Evolutionary conservation across 2,888 invertebrate genomes (phyloP).

Genomic region (Polyommatus icarus): DNA sequence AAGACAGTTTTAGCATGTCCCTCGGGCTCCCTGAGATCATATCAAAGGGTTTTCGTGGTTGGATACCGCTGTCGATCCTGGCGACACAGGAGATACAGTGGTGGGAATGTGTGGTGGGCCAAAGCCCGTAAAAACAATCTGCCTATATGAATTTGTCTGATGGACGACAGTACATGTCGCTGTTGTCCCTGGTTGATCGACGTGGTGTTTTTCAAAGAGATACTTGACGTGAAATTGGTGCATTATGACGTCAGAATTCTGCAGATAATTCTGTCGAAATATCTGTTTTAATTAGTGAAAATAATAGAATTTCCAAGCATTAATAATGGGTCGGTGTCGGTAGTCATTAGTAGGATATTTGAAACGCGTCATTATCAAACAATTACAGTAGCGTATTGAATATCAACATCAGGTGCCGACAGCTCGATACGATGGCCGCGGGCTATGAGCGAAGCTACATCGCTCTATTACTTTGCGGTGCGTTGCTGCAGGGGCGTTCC

Average conservation of each 20-base stretch:
- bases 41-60: too few relatives aligned
- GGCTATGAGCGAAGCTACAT: constrained; percentile 10
- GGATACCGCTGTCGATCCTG: too few relatives aligned
- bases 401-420: constrained; percentile 17
- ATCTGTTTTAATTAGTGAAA: background rate
- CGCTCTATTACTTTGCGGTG: background rate
- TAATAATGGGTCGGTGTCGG: background rate
- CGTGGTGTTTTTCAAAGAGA: background rate
- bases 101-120: too few relatives aligned
- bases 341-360: background rate
- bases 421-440: constrained; percentile 31
- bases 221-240: too few relatives aligned
- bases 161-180: too few relatives aligned
- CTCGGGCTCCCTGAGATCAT: too few relatives aligned
- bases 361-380: background rate
- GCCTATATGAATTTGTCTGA: too few relatives aligned
- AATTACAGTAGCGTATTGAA: background rate
- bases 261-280: background rate
- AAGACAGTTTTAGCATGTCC: too few relatives aligned
- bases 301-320: background rate
- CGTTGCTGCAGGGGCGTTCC: too few relatives aligned
- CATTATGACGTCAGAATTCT: background rate
- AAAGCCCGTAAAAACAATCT: too few relatives aligned
- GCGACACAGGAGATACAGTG: too few relatives aligned
- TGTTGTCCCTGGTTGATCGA: background rate